A percentile compares a stretch with the other conserved stretches of the same genome.
phyloP scores from a whole-genome alignment of 1,140 invertebrate species.

The Eueides isabella region DNA sequence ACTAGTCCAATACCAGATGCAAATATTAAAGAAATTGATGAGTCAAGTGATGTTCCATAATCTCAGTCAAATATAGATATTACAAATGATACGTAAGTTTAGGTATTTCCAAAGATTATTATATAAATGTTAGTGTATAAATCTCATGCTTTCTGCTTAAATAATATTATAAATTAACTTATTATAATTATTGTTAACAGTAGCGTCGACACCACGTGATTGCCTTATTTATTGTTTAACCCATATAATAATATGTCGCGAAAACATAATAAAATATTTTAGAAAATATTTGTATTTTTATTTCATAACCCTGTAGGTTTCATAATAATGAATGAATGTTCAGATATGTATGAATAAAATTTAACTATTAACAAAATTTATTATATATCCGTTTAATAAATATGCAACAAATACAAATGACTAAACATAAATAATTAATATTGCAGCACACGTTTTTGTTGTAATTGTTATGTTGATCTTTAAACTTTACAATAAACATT shows the following conservation, averaged over 20 bases:
- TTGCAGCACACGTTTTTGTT: neutral
- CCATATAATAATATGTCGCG: slow-evolving; percentile 72
- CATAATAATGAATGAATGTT: too few species aligned
- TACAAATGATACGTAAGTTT: slow-evolving; percentile 41
- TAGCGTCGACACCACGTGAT: slow-evolving; percentile 74
- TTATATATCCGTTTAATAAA: too few species aligned
- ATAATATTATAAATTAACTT: slow-evolving; percentile 67
- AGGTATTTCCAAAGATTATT: slow-evolving; percentile 72
- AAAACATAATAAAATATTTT: slow-evolving; percentile 79
- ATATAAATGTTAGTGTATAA: slow-evolving; percentile 67
- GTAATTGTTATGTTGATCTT: too few species aligned
- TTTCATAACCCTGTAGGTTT: slow-evolving; percentile 11
- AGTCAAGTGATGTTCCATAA: slow-evolving; percentile 38
- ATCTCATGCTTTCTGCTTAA: slow-evolving; percentile 74
- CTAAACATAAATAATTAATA: too few species aligned
- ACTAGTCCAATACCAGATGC: slow-evolving; percentile 47
- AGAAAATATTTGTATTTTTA: slow-evolving; percentile 55
- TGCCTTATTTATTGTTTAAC: slow-evolving; percentile 80
- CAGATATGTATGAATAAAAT: too few species aligned
- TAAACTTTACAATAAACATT: too few species aligned
- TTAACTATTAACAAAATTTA: too few species aligned
- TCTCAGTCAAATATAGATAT: slow-evolving; percentile 41
- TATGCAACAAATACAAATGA: too few species aligned
- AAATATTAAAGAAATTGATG: slow-evolving; percentile 31
- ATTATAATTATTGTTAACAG: slow-evolving; percentile 64